Evolutionary conservation across 2,113 vertebrate species (phyloP).

Genomic region (Dolichallabes microphthalmus): DNA sequence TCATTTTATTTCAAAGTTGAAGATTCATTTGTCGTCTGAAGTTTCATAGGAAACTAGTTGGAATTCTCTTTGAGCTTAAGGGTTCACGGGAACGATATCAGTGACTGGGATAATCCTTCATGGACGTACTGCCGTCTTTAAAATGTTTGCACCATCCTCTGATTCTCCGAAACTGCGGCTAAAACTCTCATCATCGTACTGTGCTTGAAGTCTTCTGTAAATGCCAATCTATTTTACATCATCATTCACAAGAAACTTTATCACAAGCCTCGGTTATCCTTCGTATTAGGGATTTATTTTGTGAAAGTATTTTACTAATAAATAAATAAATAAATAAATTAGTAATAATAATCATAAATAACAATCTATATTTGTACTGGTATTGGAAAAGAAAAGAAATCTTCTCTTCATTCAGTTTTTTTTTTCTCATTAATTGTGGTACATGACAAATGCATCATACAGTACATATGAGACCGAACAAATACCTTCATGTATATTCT

Average conservation of each 20-base stretch:
- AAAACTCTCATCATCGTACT: too few species aligned
- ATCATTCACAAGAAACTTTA: too few species aligned
- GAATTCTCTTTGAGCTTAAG: not conserved
- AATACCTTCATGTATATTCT: not conserved
- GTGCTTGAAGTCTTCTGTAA: too few species aligned
- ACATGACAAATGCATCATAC: not conserved
- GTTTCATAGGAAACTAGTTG: not conserved
- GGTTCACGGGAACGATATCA: too few species aligned
- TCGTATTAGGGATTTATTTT: not conserved
- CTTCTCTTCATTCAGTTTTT: not conserved
- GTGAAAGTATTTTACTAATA: not conserved
- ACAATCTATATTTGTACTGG: not conserved
- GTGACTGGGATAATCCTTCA: too few species aligned
- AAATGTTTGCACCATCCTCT: too few species aligned
- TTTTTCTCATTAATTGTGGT: not conserved
- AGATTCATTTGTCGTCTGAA: not conserved
- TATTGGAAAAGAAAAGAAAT: not conserved
- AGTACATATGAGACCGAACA: not conserved
- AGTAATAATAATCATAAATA: too few species aligned
- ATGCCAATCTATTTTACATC: too few species aligned
- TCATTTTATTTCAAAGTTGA: not conserved
- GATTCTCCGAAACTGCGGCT: too few species aligned
- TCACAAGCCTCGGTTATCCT: too few species aligned
- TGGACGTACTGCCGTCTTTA: too few species aligned
- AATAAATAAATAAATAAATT: not conserved